Evolutionary conservation across 2,113 vertebrate genomes (phyloP), one percentile per base, ranked within the genome.

Genomic region (Camelus dromedarius): DNA sequence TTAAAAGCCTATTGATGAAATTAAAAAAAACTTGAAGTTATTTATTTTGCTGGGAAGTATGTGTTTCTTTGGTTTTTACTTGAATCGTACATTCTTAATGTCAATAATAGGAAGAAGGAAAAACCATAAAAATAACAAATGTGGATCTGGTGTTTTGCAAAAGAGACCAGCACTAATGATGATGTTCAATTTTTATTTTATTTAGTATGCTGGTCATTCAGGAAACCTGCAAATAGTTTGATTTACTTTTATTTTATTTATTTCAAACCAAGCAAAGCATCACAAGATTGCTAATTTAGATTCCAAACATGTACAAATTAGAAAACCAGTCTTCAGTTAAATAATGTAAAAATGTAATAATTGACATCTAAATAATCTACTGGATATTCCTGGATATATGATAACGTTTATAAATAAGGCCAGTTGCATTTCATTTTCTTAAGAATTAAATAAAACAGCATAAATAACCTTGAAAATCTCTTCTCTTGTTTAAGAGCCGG

Each of bases 381-480:
- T 38, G 85, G 85, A 97, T 96, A 15, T 73, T 89, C 24, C 24
- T 84, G 10, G 80, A 73, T 10, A 75, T 95, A 32, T 76, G 73
- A 52, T 90, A 76, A 52, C 92, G 95, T 94, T 48, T 96, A 89
- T 97, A 95, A 52, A 32, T 42, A 89, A 79, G 80, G 28, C 4
- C 79, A 90, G 97, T 93, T 97, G 42, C 76, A 96, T 95, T 97
- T 96, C 83, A 83, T 93, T 97, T 87, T 96, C 89, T 91, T 95
- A 96, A 95, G 94, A 58, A 86, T 93, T 97, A 80, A 54, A 26
- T 50, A 88, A 14, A 97, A 83, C 87, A 97, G 30, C 84, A 97
- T 96, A 98, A 97, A 97, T 98, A 95, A 94, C 32, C 93, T 98
- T 98, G 85, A 97, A 98, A 80, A 76, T 48, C 54, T 97, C 52